Conservation (phyloP, 2,888 invertebrate species). For the Apodemia duryi region DNA sequence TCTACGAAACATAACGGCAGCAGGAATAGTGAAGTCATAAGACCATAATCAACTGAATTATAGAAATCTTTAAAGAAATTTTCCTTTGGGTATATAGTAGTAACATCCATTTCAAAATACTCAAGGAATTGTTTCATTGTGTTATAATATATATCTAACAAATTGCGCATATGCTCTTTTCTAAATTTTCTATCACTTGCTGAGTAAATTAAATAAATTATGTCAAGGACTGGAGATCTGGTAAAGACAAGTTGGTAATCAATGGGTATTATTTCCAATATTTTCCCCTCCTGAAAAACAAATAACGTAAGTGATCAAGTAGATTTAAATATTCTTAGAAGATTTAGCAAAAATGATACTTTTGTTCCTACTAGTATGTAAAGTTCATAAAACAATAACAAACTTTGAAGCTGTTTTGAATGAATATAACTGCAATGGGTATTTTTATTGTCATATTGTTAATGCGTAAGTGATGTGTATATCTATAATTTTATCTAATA, state of each 20-base stretch:
- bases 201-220: not conserved
- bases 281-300: not conserved
- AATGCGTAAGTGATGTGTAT: too few species aligned
- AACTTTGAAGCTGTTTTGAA: too few species aligned
- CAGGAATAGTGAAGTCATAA: not conserved
- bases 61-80: not conserved
- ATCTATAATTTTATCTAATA: too few species aligned
- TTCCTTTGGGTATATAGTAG: not conserved
- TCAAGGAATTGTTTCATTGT: not conserved
- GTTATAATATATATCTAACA: not conserved
- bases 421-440: too few species aligned
- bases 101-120: not conserved
- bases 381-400: too few species aligned
- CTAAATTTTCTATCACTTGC: not conserved
- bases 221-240: not conserved
- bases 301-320: not conserved
- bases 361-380: too few species aligned
- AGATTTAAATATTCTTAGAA: not conserved
- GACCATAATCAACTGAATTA: not conserved
- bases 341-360: too few species aligned
- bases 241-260: not conserved
- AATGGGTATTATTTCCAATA: not conserved
- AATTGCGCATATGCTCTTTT: not conserved
- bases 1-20: not conserved
- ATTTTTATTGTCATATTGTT: too few species aligned